Base-by-base conservation (phyloP, 2,113 vertebrate species). In the Micromys minutus region DNA sequence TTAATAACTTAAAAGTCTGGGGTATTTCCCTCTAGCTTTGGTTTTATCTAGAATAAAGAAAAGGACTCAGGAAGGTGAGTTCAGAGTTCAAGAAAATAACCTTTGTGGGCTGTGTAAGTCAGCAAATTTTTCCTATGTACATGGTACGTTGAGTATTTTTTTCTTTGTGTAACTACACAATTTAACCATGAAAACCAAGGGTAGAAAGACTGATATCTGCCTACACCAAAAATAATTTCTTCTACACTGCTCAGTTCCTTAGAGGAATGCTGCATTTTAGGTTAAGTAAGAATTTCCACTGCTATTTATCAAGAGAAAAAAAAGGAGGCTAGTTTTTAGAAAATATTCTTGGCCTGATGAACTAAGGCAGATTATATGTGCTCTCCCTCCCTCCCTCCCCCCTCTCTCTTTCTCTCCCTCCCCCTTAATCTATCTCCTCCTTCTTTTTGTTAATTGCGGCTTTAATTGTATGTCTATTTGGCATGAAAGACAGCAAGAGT, bases 281-380 rank as follows among this genome's bases (percentile, higher is more conserved):
- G 50, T 95, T 97, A 96, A 97, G 67, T 95, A 96, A 95, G 67
- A 97, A 94, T 97, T 95, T 96, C 94, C 91, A 89, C 77, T 95
- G 75, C 34, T 80, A 94, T 94, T 96, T 97, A 61, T 97, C 96
- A 94, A 87, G 22, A 95, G 75, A 95, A 93, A 92, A 94, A 36
- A 57, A 88, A 95, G 81, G 36, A 93, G 79, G n/a, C 47, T 96
- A 87, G 39, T 87, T 96, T 87, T 97, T 94, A 61, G 3, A 89
- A 96, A 91, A 95, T 93, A 93, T 93, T 85, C 50, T 97, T 97
- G 91, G 79, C 94, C 42, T 87, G 63, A 91, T 45, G 55, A 95
- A 24, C 42, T 72, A 85, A 93, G 29, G 88, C 7, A 8, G 85
- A 97, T n/a, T 95, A 87, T 81, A 87, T 93, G 52, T 45, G 13